Evolutionary conservation across 2,797 vertebrate species (phyloP), one percentile per base, ranked within the genome.

Genomic region (Pipistrellus kuhlii): DNA sequence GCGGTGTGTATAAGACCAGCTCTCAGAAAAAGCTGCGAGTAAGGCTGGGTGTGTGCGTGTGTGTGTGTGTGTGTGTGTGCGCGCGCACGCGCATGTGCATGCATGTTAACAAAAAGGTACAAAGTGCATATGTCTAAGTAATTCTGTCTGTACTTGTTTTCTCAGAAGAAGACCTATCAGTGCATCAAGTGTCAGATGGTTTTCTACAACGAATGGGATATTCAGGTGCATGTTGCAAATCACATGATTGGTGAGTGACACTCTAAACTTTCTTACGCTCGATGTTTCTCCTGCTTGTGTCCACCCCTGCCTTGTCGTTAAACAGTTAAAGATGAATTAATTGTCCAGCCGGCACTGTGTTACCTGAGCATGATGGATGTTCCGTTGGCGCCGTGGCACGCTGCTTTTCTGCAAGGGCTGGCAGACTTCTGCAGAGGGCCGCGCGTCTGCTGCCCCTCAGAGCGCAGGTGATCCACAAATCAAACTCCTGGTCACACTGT

Each of bases 131-230:
- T 93, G 21, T 96, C 95, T 98, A 96, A 98, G 90, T 98, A 96
- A 97, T 95, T 93, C 93, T 98, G 92, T 98, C 92, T 97, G 91
- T 95, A 85, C 97, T 97, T 98, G 78, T 98, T 98, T 98, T 98
- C 98, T 97, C 98, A 99, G 99, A 99, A 99, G 98, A 99, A 99
- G 99, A 99, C 99, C 64, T 99, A 99, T 98, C 99, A 99, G 98
- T 99, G 99, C 98, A 99, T 99, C 98, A 99, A 99, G 98, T 99
- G 99, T 98, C 99, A 99, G 99, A 99, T 99, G 99, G 99, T 99
- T 96, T 99, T 99, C 99, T 99, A 99, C 99, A 99, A 99, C 95
- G 99, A 99, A 98, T 99, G 99, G 99, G 99, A 99, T 98, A 99
- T 99, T 98, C 99, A 99, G 97, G 99, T 99, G 97, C 99, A 99